phyloP scores from a whole-genome alignment of 2,797 vertebrate species.

The Alosa sapidissima region DNA sequence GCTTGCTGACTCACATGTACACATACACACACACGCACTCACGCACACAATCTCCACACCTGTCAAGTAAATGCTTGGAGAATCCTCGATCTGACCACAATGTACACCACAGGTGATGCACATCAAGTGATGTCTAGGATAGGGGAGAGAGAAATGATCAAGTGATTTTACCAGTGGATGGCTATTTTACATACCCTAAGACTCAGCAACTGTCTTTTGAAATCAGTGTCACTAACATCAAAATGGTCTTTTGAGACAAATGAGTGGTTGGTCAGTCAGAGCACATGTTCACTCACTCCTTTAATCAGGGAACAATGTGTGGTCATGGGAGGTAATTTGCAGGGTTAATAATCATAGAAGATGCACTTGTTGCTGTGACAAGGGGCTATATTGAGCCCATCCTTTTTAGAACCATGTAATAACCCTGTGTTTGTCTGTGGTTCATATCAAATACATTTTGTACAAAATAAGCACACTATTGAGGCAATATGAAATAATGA shows the following conservation, averaged over 20 bases:
- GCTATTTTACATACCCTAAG: not conserved
- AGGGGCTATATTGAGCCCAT: not conserved
- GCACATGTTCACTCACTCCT: not conserved
- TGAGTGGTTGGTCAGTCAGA: not conserved
- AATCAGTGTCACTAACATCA: not conserved
- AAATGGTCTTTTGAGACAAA: not conserved
- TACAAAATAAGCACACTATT: too few relatives aligned
- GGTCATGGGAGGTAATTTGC: not conserved
- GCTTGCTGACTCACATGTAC: not conserved
- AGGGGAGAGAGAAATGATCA: not conserved
- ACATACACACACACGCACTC: too few relatives aligned
- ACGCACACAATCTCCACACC: not conserved
- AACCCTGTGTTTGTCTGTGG: not conserved
- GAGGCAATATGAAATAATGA: too few relatives aligned
- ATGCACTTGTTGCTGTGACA: slow-evolving; percentile 11
- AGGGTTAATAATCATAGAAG: not conserved
- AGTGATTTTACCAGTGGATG: not conserved
- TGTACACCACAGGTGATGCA: not conserved
- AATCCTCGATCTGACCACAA: not conserved
- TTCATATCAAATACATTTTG: not conserved
- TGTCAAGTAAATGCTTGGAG: not conserved
- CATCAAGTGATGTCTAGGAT: not conserved
- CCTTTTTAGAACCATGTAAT: not conserved
- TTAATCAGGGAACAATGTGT: not conserved
- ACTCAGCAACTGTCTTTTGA: not conserved